A percentile compares a stretch with the other conserved stretches of the same genome.
Evolutionary conservation across 1,140 invertebrate genomes (phyloP).

Genomic region (Drosophila nikananu): DNA sequence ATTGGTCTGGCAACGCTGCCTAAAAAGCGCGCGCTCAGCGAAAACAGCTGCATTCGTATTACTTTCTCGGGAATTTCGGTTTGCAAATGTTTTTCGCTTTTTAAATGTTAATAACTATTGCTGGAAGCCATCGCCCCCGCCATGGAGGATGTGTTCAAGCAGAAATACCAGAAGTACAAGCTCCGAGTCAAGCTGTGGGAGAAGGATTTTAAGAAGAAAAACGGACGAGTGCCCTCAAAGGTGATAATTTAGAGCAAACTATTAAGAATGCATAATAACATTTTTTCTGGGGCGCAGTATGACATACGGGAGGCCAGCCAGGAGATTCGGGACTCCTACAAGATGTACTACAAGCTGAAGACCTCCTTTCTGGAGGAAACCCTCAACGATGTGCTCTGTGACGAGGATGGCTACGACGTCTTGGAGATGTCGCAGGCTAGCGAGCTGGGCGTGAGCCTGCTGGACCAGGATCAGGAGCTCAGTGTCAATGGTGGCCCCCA

Average conservation of each 20-base stretch:
- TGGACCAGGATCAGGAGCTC: slow-evolving; percentile 30
- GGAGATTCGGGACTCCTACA: slow-evolving; percentile 91
- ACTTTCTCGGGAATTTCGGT: slow-evolving; percentile 1
- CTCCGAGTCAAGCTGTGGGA: slow-evolving; percentile 92
- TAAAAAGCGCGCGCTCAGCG: slow-evolving; percentile 37
- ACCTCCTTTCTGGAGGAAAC: slow-evolving; percentile 90
- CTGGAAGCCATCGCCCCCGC: neutral
- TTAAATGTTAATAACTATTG: slow-evolving; percentile 7
- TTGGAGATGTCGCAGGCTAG: slow-evolving; percentile 79
- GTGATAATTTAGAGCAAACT: slow-evolving; percentile 81
- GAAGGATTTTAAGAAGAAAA: slow-evolving; percentile 89
- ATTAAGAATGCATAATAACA: neutral
- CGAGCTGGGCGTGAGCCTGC: slow-evolving; percentile 54
- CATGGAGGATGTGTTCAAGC: slow-evolving; percentile 81
- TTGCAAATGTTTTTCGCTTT: slow-evolving; percentile 34
- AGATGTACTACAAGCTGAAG: slow-evolving; percentile 92
- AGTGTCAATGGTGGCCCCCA: slow-evolving; percentile 60
- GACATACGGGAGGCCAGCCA: slow-evolving; percentile 91
- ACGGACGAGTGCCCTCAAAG: slow-evolving; percentile 90
- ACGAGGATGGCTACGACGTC: slow-evolving; percentile 84
- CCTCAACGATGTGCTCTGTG: slow-evolving; percentile 86
- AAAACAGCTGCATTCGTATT: slow-evolving; percentile 57
- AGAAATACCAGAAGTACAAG: slow-evolving; percentile 88
- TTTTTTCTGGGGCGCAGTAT: slow-evolving; percentile 85
- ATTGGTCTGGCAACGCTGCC: slow-evolving; percentile 13